A percentile compares a stretch with the other conserved stretches of the same genome.
Conservation (phyloP, 2,888 invertebrate genomes). For the Tenthredo livida region DNA sequence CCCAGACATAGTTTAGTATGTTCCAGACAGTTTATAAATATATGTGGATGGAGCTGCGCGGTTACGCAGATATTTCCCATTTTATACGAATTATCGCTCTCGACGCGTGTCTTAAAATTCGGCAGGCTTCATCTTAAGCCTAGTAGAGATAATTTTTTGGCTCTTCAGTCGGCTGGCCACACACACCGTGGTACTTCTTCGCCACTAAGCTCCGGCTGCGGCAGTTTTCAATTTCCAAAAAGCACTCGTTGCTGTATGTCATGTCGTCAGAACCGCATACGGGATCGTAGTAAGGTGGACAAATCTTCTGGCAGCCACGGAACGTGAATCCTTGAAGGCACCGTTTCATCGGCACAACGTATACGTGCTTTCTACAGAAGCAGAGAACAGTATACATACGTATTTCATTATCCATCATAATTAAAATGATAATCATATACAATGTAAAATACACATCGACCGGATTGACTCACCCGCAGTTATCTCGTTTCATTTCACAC, state of each 20-base stretch:
- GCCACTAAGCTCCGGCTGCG: constrained; percentile 89
- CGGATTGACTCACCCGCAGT: constrained; percentile 86
- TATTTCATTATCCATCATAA: not conserved
- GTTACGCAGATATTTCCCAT: not conserved
- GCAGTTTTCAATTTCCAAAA: constrained; percentile 95
- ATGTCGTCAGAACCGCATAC: constrained; percentile 95
- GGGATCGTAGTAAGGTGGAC: constrained; percentile 92
- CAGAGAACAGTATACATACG: constrained; percentile 55
- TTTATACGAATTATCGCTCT: not conserved
- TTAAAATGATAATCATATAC: not conserved
- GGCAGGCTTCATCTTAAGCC: constrained; percentile 56
- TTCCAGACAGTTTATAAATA: not conserved
- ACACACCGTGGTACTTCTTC: constrained; percentile 90
- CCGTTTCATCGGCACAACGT: constrained; percentile 93
- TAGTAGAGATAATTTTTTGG: constrained; percentile 93
- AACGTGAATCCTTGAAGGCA: constrained; percentile 92
- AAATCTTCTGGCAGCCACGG: constrained; percentile 92
- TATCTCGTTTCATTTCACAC: constrained; percentile 94
- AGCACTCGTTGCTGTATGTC: constrained; percentile 96
- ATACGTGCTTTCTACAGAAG: constrained; percentile 88
- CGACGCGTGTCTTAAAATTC: constrained; percentile 11
- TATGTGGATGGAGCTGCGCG: not conserved
- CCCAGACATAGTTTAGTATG: not conserved
- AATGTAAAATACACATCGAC: not conserved
- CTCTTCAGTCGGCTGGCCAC: constrained; percentile 91